phyloP scores from a whole-genome alignment of 2,797 vertebrate genomes.

The Hemibagrus guttatus region DNA sequence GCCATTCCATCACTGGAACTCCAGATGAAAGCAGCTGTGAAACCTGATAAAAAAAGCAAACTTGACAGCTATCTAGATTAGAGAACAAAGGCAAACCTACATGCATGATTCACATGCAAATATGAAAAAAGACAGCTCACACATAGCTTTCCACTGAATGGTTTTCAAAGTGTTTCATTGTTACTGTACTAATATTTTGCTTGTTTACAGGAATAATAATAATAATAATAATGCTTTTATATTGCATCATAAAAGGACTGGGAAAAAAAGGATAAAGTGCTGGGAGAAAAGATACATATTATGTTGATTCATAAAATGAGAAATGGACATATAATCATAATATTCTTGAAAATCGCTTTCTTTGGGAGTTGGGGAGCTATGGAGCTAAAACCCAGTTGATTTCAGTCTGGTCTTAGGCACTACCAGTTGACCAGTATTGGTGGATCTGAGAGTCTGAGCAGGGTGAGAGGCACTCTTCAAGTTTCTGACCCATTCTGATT shows the following conservation, averaged over 20 bases:
- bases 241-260: not conserved
- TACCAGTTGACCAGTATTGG: too few relatives aligned
- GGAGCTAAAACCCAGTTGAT: not conserved
- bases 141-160: slow-evolving; percentile 17
- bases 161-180: not conserved
- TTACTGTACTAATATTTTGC: not conserved
- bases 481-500: not conserved
- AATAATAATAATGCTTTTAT: not conserved
- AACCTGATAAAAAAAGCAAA: slow-evolving; percentile 38
- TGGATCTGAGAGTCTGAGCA: not conserved
- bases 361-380: not conserved
- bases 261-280: not conserved
- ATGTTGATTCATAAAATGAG: not conserved
- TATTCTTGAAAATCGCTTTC: not conserved
- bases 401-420: too few relatives aligned
- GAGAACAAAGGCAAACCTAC: slow-evolving; percentile 47
- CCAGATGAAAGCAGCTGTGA: slow-evolving; percentile 42
- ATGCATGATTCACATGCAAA: slow-evolving; percentile 25
- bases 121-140: slow-evolving; percentile 29
- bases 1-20: slow-evolving; percentile 33
- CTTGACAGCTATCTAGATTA: slow-evolving; percentile 42
- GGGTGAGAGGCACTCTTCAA: not conserved
- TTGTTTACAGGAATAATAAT: not conserved
- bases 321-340: not conserved
- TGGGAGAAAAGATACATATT: not conserved